Percentiles rank a stretch among this genome's conserved stretches.
Evolutionary conservation across 2,797 vertebrate species (phyloP).

Genomic region (Chiloscyllium punctatum): DNA sequence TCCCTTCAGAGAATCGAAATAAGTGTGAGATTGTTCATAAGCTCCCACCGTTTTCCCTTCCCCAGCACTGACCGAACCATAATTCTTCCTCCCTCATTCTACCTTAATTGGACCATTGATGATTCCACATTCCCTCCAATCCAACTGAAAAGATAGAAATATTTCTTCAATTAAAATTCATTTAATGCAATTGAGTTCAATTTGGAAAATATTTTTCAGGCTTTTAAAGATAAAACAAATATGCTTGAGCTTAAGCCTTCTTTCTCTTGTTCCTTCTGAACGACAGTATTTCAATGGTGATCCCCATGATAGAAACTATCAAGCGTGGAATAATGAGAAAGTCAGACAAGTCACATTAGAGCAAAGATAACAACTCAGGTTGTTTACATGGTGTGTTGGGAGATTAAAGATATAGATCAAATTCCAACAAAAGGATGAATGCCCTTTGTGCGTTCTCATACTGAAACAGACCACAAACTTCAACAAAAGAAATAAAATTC

Average conservation of each 20-base stretch:
- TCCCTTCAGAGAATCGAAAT: neutral
- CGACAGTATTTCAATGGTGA: neutral
- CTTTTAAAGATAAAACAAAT: neutral
- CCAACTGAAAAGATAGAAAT: neutral
- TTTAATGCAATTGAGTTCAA: neutral
- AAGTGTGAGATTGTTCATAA: neutral
- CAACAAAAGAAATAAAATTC: neutral
- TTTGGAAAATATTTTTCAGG: neutral
- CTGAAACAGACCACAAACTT: neutral
- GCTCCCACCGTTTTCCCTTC: neutral
- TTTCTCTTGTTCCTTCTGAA: neutral
- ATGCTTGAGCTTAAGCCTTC: neutral
- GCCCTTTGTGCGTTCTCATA: neutral
- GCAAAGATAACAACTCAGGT: neutral
- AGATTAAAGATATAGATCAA: neutral
- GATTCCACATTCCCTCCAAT: neutral
- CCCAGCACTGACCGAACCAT: neutral
- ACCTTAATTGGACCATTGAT: neutral
- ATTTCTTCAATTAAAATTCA: neutral
- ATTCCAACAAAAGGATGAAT: neutral
- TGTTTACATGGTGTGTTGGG: neutral
- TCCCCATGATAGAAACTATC: neutral
- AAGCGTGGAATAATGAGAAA: neutral
- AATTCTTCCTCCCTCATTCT: neutral
- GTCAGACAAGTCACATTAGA: neutral